Conservation (phyloP, 1,140 invertebrate genomes). For the Cataglyphis hispanica region DNA sequence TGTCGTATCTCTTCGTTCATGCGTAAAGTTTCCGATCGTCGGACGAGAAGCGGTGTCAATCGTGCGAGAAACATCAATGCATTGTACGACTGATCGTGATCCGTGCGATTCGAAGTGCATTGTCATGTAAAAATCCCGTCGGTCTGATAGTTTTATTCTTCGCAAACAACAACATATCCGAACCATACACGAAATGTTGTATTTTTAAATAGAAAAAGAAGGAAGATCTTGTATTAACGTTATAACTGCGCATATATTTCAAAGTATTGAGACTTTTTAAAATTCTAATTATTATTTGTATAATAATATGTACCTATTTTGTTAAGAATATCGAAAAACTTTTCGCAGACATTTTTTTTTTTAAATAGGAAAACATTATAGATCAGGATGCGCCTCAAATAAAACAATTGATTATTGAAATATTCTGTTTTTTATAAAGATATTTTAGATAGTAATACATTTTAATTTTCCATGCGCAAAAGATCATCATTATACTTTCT, state of each 20-base stretch:
- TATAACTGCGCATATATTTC: background rate
- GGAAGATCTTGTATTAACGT: background rate
- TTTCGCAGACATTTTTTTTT: background rate
- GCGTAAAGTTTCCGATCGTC: constrained; percentile 75
- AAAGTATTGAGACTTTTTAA: background rate
- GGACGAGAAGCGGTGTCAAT: constrained; percentile 71
- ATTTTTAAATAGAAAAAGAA: background rate
- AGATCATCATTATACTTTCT: background rate
- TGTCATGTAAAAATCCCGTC: constrained; percentile 60
- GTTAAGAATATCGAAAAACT: background rate
- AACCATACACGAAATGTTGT: background rate
- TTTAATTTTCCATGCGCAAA: background rate
- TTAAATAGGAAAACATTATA: too few species aligned
- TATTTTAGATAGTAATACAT: background rate
- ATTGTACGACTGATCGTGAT: constrained; percentile 64
- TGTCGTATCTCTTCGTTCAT: constrained; percentile 72
- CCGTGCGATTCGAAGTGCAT: constrained; percentile 61
- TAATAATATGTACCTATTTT: background rate
- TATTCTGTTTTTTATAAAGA: background rate
- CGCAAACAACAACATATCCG: constrained; percentile 32
- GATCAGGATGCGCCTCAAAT: background rate
- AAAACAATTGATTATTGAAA: background rate
- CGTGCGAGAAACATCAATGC: constrained; percentile 74
- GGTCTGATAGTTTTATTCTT: constrained; percentile 41
- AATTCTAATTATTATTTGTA: background rate